Base-by-base conservation (phyloP, 53 echinoderm and acorn worm genomes). In the Patiria pectinifera region DNA sequence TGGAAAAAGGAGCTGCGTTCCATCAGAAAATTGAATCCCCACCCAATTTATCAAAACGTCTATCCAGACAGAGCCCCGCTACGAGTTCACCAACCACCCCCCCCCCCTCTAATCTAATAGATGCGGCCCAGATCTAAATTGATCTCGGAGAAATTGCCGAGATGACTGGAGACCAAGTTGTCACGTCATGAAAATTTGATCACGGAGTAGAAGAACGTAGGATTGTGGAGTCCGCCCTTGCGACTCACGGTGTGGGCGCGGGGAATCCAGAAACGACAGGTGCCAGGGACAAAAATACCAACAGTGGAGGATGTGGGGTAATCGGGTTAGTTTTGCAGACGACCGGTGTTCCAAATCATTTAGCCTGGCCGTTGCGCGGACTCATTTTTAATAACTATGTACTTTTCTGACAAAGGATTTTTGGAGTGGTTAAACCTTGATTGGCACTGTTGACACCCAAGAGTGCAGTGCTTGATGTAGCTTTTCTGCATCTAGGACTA, bases 51-150 rank as follows among this genome's bases (percentile, higher is more conserved):
- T 86, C 71, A 71, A 48, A 71, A 71, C 48, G 74, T 69, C 71
- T 86, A 71, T 53, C 58, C 74, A 86, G 86, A 86, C 86, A 12
- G 58, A 46, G 71, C 48, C 24, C 45, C 45, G 26, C 46, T 19
- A 4, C 71, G 3, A 47, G 46, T 24, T 11, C 45, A 2, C 80
- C 46, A 9, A 2, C 80, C 48, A 0, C 14, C 15, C 80, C 80
- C 48, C 74, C 74, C 74, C 45, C 71, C 16, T 6, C 86, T 86
- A 86, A 86, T 74, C 71, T 74, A 86, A 86, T 86, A 71, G 71
- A 70, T 72, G 48, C 71, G 86, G 71, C 71, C 71, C n/a, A 47
- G 86, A 86, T 86, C 47, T 86, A 74, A 86, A 86, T 86, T 86
- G 86, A 86, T 86, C 86, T 74, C 2, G 48, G 71, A 71, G 86